These are phyloP conservation scores for Schizaphis graminum DNA, from an alignment of 2,888 invertebrate species.

Conservation along the genomic window DNA sequence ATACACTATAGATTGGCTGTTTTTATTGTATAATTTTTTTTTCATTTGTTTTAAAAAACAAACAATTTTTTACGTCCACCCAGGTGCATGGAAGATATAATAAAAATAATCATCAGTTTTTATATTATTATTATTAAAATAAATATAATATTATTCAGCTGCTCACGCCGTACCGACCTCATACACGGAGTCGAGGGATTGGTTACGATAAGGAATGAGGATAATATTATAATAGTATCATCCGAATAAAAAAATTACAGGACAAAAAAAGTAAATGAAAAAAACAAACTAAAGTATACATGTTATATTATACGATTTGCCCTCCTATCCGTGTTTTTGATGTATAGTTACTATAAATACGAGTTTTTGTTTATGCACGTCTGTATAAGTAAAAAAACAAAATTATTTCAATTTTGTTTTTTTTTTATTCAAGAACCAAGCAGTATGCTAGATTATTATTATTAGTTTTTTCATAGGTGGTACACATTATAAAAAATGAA, in stretches of 20 bases:
- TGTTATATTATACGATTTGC: not conserved
- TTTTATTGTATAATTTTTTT: not conserved
- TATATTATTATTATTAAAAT: not conserved
- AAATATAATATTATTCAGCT: constrained; percentile 16
- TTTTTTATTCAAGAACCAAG: not conserved
- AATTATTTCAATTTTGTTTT: not conserved
- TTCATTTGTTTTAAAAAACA: not conserved
- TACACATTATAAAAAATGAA: not conserved
- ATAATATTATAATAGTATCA: constrained; percentile 20
- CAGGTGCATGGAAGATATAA: not conserved
- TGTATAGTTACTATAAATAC: not conserved
- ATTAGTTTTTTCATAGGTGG: not conserved
- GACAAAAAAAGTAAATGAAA: not conserved
- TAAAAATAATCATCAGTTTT: not conserved
- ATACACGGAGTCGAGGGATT: not conserved
- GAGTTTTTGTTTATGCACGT: not conserved
- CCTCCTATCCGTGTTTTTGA: not conserved
- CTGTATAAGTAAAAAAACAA: not conserved
- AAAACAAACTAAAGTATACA: not conserved
- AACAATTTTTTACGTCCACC: not conserved
- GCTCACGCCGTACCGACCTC: not conserved
- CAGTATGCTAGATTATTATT: not conserved
- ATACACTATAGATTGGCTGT: not conserved
- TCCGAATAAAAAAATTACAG: not conserved
- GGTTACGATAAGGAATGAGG: constrained; percentile 25